Percentiles rank a stretch among this genome's conserved stretches.
Conservation (phyloP, 2,113 vertebrate species). For the Cynocephalus volans region DNA sequence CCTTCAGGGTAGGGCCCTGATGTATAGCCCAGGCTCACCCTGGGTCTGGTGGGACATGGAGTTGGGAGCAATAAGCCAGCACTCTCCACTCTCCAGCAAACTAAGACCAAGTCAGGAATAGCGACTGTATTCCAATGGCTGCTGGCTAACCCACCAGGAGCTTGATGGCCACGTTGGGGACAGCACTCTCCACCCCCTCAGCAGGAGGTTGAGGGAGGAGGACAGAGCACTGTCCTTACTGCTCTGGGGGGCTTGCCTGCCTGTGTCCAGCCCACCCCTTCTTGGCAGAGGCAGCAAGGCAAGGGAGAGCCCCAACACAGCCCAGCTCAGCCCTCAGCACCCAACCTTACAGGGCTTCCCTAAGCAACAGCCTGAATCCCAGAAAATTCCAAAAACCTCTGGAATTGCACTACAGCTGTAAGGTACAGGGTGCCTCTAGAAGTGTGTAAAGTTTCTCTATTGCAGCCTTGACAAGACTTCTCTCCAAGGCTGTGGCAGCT, state of each 20-base stretch:
- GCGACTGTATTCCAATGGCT: background rate
- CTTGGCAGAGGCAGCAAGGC: background rate
- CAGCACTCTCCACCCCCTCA: no score
- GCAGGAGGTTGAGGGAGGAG: background rate
- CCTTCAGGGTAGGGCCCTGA: background rate
- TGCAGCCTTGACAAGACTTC: background rate
- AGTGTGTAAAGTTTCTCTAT: background rate
- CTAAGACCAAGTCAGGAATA: background rate
- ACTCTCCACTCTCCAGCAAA: background rate
- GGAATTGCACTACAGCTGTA: background rate
- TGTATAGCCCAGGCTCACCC: accelerated
- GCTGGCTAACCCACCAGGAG: no score
- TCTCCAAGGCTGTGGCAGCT: background rate
- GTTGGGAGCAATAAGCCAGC: no score
- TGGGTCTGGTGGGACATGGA: accelerated
- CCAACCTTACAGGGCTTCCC: background rate
- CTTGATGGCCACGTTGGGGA: background rate
- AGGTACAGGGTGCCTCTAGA: background rate
- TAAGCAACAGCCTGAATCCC: background rate
- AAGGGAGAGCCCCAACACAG: background rate
- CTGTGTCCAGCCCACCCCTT: background rate
- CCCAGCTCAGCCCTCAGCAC: background rate
- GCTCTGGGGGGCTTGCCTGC: accelerated
- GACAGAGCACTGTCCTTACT: background rate
- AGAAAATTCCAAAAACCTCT: background rate